These are phyloP conservation scores for Echinops telfairi DNA, from an alignment of 2,113 vertebrate genomes.

Conservation along the genomic window DNA sequence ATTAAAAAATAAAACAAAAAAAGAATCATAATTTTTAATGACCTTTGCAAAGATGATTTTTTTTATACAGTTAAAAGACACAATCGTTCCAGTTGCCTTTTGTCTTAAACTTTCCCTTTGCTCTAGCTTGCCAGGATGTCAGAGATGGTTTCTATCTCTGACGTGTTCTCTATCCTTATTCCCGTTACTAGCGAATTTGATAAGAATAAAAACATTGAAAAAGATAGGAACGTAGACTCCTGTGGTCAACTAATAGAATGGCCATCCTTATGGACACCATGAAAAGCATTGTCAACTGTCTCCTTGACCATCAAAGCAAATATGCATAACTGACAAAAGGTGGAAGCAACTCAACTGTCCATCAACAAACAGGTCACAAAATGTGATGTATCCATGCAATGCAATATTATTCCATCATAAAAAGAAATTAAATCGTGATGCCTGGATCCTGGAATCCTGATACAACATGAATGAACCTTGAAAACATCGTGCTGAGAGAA, in stretches of 20 bases:
- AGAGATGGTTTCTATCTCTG: constrained; percentile 26
- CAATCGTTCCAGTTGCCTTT: not conserved
- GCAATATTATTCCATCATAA: not conserved
- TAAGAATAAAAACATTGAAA: constrained; percentile 45
- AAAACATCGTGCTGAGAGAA: not conserved
- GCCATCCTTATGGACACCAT: not conserved
- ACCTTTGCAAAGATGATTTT: constrained; percentile 24
- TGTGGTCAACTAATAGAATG: not conserved
- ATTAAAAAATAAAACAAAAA: too few species aligned
- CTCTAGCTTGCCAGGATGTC: constrained; percentile 34
- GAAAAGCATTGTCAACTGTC: not conserved
- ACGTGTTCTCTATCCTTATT: constrained; percentile 55
- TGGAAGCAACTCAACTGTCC: not conserved
- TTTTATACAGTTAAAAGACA: not conserved
- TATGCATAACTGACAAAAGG: not conserved
- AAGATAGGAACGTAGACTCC: not conserved
- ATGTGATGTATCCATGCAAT: not conserved
- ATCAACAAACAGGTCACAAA: not conserved
- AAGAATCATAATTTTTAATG: constrained; percentile 11
- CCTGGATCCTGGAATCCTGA: too few species aligned
- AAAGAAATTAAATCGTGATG: not conserved
- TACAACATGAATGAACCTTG: not conserved
- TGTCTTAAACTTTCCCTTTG: constrained; percentile 31
- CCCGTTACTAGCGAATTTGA: constrained; percentile 42
- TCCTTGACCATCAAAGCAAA: not conserved